A percentile compares a stretch with the other conserved stretches of the same genome.
These are phyloP conservation scores for Artibeus jamaicensis DNA, from an alignment of 2,797 vertebrate species.

Conservation along the genomic window DNA sequence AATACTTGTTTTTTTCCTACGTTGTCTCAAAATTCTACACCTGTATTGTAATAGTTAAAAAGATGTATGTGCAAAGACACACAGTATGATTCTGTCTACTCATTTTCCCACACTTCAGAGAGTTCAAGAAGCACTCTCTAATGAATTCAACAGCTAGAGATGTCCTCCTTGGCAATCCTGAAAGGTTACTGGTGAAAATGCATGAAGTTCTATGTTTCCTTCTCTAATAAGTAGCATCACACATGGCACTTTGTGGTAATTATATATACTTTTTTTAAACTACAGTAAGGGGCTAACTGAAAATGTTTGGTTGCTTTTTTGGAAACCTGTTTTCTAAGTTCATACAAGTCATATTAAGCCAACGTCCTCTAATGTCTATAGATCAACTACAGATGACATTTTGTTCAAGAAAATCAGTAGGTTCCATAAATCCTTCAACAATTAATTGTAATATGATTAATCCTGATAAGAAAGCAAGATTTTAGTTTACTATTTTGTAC, in stretches of 20 bases:
- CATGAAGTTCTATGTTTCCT: background rate
- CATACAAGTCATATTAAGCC: background rate
- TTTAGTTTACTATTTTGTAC: background rate
- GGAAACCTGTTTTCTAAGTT: background rate
- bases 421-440: background rate
- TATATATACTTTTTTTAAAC: background rate
- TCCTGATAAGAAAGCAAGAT: background rate
- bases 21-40: background rate
- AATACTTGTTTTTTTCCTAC: background rate
- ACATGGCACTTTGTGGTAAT: background rate
- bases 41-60: constrained; percentile 12
- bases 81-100: background rate
- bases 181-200: background rate
- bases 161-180: no score
- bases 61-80: background rate
- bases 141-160: background rate
- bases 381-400: background rate
- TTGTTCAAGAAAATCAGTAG: background rate
- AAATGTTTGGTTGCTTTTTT: background rate
- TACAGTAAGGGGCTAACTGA: background rate
- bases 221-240: background rate
- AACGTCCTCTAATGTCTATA: background rate
- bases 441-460: background rate
- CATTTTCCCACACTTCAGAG: background rate
- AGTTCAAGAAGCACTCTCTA: background rate